These are phyloP conservation scores for Nettapus auritus DNA, from an alignment of 2,113 vertebrate species.

Conservation along the genomic window DNA sequence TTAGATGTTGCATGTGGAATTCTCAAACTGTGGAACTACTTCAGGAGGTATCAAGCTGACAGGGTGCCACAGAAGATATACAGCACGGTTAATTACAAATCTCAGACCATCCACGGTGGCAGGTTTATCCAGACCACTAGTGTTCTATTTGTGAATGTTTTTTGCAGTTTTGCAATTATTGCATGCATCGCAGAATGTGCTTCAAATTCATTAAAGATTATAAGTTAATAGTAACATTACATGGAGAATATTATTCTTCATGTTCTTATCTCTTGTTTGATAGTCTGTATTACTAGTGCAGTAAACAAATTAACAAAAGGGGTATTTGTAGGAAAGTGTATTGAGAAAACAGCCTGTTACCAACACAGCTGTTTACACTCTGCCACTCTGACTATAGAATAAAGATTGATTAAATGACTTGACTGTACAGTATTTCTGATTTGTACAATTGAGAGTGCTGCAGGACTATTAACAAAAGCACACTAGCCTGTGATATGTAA, in stretches of 20 bases:
- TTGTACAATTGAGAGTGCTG: accelerated
- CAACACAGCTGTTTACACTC: accelerated
- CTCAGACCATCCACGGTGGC: background rate
- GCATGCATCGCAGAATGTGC: background rate
- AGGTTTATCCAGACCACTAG: background rate
- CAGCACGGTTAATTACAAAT: background rate
- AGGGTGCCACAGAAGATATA: background rate
- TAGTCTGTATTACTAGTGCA: background rate
- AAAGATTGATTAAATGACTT: background rate
- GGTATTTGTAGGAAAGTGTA: background rate
- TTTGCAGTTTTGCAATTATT: background rate
- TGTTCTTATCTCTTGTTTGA: background rate
- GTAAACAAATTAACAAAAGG: background rate
- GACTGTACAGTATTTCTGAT: background rate
- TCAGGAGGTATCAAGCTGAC: background rate
- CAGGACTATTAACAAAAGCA: background rate
- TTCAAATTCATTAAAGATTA: background rate
- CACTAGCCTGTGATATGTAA: background rate
- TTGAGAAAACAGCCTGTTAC: background rate
- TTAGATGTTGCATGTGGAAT: background rate
- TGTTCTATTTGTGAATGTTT: background rate
- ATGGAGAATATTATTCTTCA: background rate
- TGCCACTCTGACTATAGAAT: background rate
- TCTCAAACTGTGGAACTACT: background rate
- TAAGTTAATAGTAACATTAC: background rate